phyloP scores from a whole-genome alignment of 1,140 invertebrate species.

The Lepeophtheirus salmonis region DNA sequence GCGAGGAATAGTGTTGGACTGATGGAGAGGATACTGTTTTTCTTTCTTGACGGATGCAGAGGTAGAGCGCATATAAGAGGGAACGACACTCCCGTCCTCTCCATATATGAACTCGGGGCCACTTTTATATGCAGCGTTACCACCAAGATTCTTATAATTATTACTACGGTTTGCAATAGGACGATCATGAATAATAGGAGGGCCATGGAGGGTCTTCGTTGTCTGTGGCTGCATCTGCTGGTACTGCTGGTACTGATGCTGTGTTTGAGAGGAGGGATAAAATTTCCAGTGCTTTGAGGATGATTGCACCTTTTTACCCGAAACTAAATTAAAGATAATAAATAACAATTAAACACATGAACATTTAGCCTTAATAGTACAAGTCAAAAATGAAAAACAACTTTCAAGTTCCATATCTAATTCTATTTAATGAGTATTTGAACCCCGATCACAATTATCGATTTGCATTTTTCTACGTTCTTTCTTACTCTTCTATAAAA shows the following conservation, averaged over 20 bases:
- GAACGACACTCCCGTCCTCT: too few relatives aligned
- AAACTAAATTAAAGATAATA: not conserved
- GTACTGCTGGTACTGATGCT: not conserved
- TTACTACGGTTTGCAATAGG: not conserved
- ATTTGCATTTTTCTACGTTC: too few relatives aligned
- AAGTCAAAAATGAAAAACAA: too few relatives aligned
- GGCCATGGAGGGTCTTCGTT: not conserved
- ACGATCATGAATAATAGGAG: not conserved
- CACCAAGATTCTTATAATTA: not conserved
- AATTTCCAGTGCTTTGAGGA: too few relatives aligned
- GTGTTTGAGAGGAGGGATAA: too few relatives aligned
- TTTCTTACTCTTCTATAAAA: too few relatives aligned
- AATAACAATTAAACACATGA: not conserved
- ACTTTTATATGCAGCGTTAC: too few relatives aligned
- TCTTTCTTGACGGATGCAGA: slow-evolving; percentile 14
- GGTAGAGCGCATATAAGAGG: slow-evolving; percentile 15
- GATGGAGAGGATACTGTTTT: not conserved
- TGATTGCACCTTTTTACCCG: too few relatives aligned
- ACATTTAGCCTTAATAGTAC: too few relatives aligned
- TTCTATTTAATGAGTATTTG: too few relatives aligned
- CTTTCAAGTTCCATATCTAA: too few relatives aligned
- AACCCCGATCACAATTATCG: too few relatives aligned
- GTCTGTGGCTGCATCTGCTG: not conserved
- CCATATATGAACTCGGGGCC: not conserved
- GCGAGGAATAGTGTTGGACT: not conserved